phyloP scores from a whole-genome alignment of 1,140 invertebrate species.

The Harlomillsia oculata region DNA sequence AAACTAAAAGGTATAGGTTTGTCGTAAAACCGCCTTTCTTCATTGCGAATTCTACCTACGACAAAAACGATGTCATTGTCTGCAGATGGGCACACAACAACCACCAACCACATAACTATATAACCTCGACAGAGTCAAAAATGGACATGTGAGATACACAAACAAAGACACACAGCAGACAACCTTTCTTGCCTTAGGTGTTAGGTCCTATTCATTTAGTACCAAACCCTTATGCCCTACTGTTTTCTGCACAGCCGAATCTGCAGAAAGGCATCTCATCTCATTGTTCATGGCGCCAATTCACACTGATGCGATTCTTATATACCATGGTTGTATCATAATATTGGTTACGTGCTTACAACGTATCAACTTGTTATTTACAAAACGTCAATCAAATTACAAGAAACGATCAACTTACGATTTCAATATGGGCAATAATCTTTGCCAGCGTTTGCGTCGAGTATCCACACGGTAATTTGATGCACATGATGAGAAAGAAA shows the following conservation, averaged over 20 bases:
- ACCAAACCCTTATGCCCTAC: neutral
- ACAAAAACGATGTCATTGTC: no score
- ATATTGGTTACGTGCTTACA: neutral
- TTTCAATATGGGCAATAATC: slow-evolving; percentile 22
- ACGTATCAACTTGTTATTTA: neutral
- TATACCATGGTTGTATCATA: neutral
- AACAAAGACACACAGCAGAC: no score
- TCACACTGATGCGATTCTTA: no score
- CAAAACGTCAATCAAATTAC: neutral
- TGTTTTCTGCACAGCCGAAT: neutral
- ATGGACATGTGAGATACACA: no score
- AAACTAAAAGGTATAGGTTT: no score
- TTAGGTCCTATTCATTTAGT: no score
- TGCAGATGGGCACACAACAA: no score
- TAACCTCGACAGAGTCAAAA: no score
- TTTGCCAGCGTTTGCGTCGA: slow-evolving; percentile 21
- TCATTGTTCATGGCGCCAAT: neutral
- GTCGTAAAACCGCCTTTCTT: no score
- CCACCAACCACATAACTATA: no score
- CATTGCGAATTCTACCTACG: no score
- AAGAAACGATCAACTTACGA: slow-evolving; percentile 16
- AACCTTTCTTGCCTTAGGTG: no score
- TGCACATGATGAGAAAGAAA: slow-evolving; percentile 12
- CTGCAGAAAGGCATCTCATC: neutral
- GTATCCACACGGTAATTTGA: slow-evolving; percentile 17